Evolutionary conservation across 2,113 vertebrate species (phyloP).

Genomic region (Syrrhaptes paradoxus): DNA sequence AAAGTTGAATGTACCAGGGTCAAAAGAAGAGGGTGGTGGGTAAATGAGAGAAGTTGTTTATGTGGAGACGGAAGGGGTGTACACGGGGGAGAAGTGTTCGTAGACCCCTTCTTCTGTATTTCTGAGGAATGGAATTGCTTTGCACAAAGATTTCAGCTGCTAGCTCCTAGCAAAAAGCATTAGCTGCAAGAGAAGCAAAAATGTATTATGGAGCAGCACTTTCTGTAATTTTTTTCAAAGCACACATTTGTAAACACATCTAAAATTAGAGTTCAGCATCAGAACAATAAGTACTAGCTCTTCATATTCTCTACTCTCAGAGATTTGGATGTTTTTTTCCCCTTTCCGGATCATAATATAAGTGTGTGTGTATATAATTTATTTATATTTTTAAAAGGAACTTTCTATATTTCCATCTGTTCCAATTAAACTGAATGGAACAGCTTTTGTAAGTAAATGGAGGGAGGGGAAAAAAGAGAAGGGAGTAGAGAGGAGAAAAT

Average conservation of each 20-base stretch:
- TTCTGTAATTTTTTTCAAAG: conserved; percentile 10
- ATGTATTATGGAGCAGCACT: conserved; percentile 60
- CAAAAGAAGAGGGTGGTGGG: conserved; percentile 9
- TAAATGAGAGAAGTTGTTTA: conserved; percentile 33
- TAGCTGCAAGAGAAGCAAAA: conserved; percentile 62
- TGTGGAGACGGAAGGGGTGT: neutral
- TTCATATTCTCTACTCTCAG: conserved; percentile 48
- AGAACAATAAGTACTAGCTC: conserved; percentile 71
- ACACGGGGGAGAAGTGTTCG: neutral
- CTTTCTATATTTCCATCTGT: conserved; percentile 77
- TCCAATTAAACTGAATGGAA: conserved; percentile 75
- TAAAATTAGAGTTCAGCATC: conserved; percentile 76
- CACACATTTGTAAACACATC: conserved; percentile 75
- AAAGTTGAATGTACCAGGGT: conserved; percentile 7
- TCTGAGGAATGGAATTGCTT: neutral
- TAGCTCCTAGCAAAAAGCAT: conserved; percentile 67
- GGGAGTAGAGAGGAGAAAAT: neutral
- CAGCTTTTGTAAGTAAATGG: conserved; percentile 60
- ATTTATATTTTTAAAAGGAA: conserved; percentile 73
- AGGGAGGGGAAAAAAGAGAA: neutral
- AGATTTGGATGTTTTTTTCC: conserved; percentile 61
- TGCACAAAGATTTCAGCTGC: conserved; percentile 65
- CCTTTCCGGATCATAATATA: neutral
- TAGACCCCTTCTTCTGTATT: neutral
- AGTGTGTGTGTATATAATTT: conserved; percentile 63